Conservation (phyloP, 2,797 vertebrate species). For the Typhlichthys eigenmanni region DNA sequence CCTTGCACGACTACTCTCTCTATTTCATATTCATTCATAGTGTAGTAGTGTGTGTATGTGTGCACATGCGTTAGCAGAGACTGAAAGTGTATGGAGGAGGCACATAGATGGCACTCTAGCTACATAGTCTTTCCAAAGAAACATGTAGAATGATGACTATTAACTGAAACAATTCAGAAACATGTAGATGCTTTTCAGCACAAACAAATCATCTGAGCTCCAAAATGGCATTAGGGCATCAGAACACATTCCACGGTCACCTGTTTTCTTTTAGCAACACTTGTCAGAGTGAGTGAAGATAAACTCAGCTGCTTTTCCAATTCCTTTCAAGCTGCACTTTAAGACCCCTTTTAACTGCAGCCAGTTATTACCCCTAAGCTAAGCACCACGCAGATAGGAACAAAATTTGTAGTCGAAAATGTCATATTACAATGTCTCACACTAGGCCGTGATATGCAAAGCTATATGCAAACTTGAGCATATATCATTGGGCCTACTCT, state of each 20-base stretch:
- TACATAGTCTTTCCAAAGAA: background rate
- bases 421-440: too few species aligned
- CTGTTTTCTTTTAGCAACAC: conserved; percentile 75
- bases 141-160: background rate
- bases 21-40: conserved; percentile 49
- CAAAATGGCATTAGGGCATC: conserved; percentile 50
- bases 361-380: conserved; percentile 52
- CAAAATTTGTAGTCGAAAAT: too few species aligned
- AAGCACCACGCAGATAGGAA: conserved; percentile 53
- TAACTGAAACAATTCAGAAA: conserved; percentile 13
- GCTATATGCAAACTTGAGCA: too few species aligned
- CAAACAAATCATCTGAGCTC: conserved; percentile 55
- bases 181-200: conserved; percentile 34
- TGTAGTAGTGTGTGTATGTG: conserved; percentile 12
- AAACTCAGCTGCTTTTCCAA: conserved; percentile 76
- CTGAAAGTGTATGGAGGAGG: background rate
- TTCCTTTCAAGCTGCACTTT: conserved; percentile 70
- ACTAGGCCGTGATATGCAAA: too few species aligned
- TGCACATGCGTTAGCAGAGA: background rate
- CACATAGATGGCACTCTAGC: background rate
- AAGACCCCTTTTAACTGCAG: conserved; percentile 60
- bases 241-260: conserved; percentile 67
- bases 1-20: conserved; percentile 32
- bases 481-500: too few species aligned
- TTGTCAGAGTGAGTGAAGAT: conserved; percentile 70